Base-by-base conservation (phyloP, 1,140 invertebrate genomes). In the Drosophila ananassae region DNA sequence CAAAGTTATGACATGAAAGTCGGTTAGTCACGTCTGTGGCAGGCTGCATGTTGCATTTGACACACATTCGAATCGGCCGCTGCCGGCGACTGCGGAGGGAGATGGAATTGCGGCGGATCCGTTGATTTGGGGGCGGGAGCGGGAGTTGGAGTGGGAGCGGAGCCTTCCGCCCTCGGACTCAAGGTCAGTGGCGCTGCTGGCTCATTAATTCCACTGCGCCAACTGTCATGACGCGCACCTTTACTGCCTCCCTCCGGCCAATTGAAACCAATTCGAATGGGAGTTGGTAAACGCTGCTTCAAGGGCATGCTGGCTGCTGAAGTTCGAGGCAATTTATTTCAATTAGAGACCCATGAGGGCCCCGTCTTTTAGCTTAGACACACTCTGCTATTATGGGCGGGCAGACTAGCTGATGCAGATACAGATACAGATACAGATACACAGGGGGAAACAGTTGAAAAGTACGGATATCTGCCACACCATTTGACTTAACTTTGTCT, bases 1-100 rank as follows among this genome's bases (percentile, higher is more conserved):
- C 51, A 57, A 55, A 89, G 84, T 89, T 89, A 89, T 89, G 83
- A 89, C 83, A 89, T 89, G 83, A 89, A 89, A 89, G 83, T 89
- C 83, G 83, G 83, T 89, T 89, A 89, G 83, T 89, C 83, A 89
- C 83, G 83, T 89, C 56, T 48, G 63, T 59, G 51, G 59, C 60
- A 63, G 57, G 60, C 59, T 62, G 83, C 83, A 89, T 89, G 83
- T 59, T 89, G 83, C 83, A 89, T 89, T 89, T 89, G 83, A 89
- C 83, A 89, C 79, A 89, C 83, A 89, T 89, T 89, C 68, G 79
- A 73, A 83, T 89, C 56, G 61, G 69, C 77, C 77, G 9, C 34
- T 73, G n/a, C 12, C 32, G 22, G 30, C 22, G 17, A 22, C 17
- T 41, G 32, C 32, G 54, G 50, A 63, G 62, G 44, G 41, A 63